Percentiles rank a stretch among this genome's conserved stretches.
These are phyloP conservation scores for Sinotaia quadrata DNA, from an alignment of 2,888 invertebrate species.

Conservation along the genomic window DNA sequence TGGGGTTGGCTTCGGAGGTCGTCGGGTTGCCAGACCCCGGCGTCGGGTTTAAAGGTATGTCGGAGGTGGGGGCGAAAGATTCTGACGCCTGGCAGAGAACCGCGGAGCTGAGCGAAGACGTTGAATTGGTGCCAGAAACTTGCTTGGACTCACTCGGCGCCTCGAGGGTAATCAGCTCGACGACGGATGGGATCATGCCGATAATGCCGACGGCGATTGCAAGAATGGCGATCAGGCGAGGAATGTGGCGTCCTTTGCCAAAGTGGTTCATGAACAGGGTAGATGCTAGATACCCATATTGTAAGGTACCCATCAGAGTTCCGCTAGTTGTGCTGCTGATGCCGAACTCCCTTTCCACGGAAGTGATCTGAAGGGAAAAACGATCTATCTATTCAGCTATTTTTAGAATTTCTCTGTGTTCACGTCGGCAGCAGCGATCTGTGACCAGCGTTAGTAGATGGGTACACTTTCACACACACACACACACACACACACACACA, in stretches of 20 bases:
- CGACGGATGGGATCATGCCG: neutral
- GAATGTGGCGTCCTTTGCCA: neutral
- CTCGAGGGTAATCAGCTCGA: neutral
- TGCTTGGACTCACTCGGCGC: too few species aligned
- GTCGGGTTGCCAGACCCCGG: too few species aligned
- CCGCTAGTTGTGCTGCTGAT: conserved; percentile 5
- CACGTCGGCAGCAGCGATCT: too few species aligned
- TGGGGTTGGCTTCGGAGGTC: too few species aligned
- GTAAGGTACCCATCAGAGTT: neutral
- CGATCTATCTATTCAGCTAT: too few species aligned
- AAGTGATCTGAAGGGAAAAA: neutral
- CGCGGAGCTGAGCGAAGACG: neutral
- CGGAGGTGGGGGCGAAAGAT: too few species aligned
- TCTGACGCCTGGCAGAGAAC: neutral
- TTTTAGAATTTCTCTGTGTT: too few species aligned
- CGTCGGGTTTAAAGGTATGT: neutral
- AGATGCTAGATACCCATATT: neutral
- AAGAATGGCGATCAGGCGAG: neutral
- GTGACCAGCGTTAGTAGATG: too few species aligned
- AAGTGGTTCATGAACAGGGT: neutral
- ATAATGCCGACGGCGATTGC: neutral
- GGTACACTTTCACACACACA: too few species aligned
- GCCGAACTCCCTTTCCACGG: neutral
- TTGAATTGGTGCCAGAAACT: neutral
- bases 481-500: too few species aligned